Evolutionary conservation across 2,888 invertebrate species (phyloP), one percentile per base, ranked within the genome.

Genomic region (Stegophylla sp.): DNA sequence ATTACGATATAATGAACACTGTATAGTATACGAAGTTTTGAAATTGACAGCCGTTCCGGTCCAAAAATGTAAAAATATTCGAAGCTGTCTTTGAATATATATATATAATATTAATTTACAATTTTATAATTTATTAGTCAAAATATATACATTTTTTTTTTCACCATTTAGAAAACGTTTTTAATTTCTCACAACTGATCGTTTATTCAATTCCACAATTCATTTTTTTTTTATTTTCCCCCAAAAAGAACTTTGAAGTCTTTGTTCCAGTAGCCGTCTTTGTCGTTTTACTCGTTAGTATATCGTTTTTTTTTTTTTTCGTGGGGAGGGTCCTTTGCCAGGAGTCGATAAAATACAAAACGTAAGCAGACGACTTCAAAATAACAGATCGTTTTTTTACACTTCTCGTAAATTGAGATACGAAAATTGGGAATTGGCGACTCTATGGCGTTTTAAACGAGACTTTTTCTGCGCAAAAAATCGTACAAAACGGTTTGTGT

Each of bases 1-100:
- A 74, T 74, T 63, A 74, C 28, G 10, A 63, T 28, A n/a, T 72
- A 73, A 59, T 45, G 45, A 41, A 72, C 56, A 71, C 20, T 71
- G 23, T n/a, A 20, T 15, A 53, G n/a, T 45, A 59, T n/a, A n/a
- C n/a, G n/a, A 63, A 15, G 48, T 34, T 74, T 63, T 51, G 28
- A 48, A 63, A 75, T 75, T 23, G 63, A 51, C 74, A 63, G 34
- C 48, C 10, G 63, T 20, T 12, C n/a, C 23, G 34, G 20, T 20
- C 15, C 3, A 23, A 41, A 56, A 53, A 56, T 43, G 34, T 17
- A 20, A 43, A 71, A 56, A 59, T 1, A 10, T 20, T 3, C 10
- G 12, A 23, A 20, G 12, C 23, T 10, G 23, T 56, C 23, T 12
- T 23, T 10, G 20, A 56, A 23, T 23, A 56, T 10, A 9, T 53